Evolutionary conservation across 2,113 vertebrate species (phyloP).

Genomic region (Corvus moneduloides): DNA sequence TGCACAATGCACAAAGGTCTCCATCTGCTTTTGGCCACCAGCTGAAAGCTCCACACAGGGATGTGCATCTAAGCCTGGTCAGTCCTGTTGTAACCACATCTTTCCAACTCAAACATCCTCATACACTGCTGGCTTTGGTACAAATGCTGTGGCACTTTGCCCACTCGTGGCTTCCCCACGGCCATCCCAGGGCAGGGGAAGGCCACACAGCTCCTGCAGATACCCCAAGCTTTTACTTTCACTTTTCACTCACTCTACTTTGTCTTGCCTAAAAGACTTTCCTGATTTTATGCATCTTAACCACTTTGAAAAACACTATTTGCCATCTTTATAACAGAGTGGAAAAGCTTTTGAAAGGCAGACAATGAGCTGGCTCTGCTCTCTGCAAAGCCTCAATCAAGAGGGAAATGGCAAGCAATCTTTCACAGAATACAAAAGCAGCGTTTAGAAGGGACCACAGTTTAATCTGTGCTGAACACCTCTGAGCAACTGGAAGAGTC

Average conservation of each 20-base stretch:
- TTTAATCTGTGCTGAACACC: constrained; percentile 62
- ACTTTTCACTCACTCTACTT: neutral
- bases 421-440: constrained; percentile 36
- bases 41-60: neutral
- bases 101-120: neutral
- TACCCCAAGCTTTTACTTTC: neutral
- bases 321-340: constrained; percentile 37
- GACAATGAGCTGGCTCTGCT: constrained; percentile 49
- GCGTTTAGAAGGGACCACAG: constrained; percentile 32
- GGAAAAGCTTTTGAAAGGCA: constrained; percentile 53
- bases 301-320: constrained; percentile 18
- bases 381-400: constrained; percentile 39
- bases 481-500: constrained; percentile 28
- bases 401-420: constrained; percentile 55
- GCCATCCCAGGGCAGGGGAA: neutral
- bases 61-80: neutral
- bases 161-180: neutral
- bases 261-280: neutral
- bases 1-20: neutral
- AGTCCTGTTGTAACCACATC: neutral
- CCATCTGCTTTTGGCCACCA: neutral
- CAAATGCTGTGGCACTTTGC: neutral
- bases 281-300: constrained; percentile 54
- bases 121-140: neutral
- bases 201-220: neutral